Evolutionary conservation across 2,888 invertebrate genomes (phyloP).

Genomic region (Apoderus coryli): DNA sequence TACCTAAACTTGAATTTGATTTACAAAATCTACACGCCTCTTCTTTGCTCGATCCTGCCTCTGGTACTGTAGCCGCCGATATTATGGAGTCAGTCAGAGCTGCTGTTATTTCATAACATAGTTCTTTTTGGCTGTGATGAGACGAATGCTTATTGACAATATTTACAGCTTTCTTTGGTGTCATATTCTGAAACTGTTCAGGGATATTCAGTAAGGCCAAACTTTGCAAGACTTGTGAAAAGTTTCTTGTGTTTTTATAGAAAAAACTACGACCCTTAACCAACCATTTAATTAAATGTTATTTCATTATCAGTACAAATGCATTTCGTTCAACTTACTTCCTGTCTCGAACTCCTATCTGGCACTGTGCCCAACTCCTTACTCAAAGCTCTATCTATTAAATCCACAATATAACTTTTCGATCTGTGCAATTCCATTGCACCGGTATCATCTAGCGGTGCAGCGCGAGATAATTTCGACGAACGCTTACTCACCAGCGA

Average conservation of each 20-base stretch:
- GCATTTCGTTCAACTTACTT: too few species aligned
- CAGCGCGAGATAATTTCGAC: background rate
- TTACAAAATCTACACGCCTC: too few species aligned
- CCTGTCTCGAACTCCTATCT: too few species aligned
- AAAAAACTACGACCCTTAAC: too few species aligned
- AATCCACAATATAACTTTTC: conserved; percentile 34
- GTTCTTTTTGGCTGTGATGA: conserved; percentile 21
- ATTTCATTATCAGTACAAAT: too few species aligned
- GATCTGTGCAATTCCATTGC: conserved; percentile 32
- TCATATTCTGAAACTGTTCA: conserved; percentile 19
- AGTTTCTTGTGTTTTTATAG: too few species aligned
- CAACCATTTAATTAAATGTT: too few species aligned
- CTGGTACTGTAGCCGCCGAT: conserved; percentile 17
- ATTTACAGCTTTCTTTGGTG: conserved; percentile 23
- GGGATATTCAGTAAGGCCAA: conserved; percentile 3
- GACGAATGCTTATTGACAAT: conserved; percentile 23
- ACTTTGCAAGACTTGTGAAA: too few species aligned
- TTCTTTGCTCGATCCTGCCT: background rate
- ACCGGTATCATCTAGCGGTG: conserved; percentile 23
- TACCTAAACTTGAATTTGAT: too few species aligned
- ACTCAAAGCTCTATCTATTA: conserved; percentile 34
- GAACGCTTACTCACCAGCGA: conserved; percentile 8
- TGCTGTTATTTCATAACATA: conserved; percentile 26
- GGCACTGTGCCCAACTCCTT: conserved; percentile 31
- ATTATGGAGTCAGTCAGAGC: conserved; percentile 22